phyloP scores from a whole-genome alignment of 2,888 invertebrate species.

The Geophilus truncorum region DNA sequence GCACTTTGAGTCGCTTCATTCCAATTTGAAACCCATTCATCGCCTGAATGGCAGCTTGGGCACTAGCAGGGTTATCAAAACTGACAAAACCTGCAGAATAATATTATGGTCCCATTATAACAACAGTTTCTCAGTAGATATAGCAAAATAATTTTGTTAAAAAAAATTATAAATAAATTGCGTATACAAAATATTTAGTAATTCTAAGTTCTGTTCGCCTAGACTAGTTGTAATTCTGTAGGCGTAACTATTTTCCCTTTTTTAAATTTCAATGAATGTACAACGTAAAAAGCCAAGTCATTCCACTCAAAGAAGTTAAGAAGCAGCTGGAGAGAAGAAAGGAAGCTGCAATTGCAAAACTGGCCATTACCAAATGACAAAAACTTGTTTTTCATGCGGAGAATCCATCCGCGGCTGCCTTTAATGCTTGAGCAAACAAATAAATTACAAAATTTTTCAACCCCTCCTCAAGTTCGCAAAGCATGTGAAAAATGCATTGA shows the following conservation, averaged over 20 bases:
- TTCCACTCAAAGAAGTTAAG: neutral
- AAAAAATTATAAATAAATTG: neutral
- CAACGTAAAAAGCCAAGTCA: neutral
- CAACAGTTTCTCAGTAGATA: neutral
- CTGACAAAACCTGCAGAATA: conserved; percentile 84
- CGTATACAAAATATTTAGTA: neutral
- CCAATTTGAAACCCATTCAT: conserved; percentile 99
- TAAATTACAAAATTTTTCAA: conserved; percentile 30
- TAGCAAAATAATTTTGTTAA: neutral
- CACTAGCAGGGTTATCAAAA: conserved; percentile 97
- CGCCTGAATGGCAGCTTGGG: conserved; percentile 97
- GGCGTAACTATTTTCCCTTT: neutral
- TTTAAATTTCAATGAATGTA: neutral
- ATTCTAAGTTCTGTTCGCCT: neutral
- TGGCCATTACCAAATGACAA: conserved; percentile 28
- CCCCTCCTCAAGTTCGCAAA: conserved; percentile 12
- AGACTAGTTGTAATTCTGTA: neutral
- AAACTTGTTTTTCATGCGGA: conserved; percentile 29
- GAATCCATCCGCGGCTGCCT: conserved; percentile 8
- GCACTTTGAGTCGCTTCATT: conserved; percentile 99
- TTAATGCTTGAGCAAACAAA: conserved; percentile 32
- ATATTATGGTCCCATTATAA: neutral
- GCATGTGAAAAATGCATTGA: conserved; percentile 27
- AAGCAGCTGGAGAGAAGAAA: neutral
- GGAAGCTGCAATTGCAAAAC: conserved; percentile 5